Evolutionary conservation across 1,140 invertebrate species (phyloP).

Genomic region (Laodelphax striatellus): DNA sequence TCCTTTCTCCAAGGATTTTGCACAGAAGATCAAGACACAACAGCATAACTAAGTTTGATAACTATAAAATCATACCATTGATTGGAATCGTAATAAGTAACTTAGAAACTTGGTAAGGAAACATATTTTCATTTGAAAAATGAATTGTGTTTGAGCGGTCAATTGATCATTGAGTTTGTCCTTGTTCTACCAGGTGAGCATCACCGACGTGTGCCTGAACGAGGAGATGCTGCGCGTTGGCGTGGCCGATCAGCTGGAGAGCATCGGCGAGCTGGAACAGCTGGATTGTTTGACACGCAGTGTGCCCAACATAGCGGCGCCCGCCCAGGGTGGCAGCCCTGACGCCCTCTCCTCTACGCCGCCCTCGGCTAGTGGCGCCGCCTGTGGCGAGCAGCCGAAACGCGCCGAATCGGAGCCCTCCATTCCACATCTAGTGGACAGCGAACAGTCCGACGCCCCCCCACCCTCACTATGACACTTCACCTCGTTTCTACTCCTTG

Average conservation of each 20-base stretch:
- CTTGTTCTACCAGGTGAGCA: slow-evolving; percentile 23
- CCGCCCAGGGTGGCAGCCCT: no score
- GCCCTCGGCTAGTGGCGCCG: slow-evolving; percentile 4
- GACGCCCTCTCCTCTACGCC: not conserved
- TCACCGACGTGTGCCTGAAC: slow-evolving; percentile 64
- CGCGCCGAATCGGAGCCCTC: slow-evolving; percentile 34
- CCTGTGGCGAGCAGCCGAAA: slow-evolving; percentile 25
- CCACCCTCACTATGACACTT: not conserved
- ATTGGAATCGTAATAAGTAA: no score
- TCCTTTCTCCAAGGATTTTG: no score
- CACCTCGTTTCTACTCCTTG: no score
- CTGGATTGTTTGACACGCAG: slow-evolving; percentile 26
- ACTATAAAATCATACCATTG: no score
- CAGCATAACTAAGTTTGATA: no score
- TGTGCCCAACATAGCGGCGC: slow-evolving; percentile 28
- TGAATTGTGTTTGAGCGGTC: no score
- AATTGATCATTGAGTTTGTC: no score
- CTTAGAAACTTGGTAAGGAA: no score
- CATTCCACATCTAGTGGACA: slow-evolving; percentile 18
- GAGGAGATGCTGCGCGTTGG: slow-evolving; percentile 47
- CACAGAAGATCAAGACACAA: no score
- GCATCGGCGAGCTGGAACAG: slow-evolving; percentile 33
- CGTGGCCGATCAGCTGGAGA: slow-evolving; percentile 31
- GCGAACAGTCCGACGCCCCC: not conserved
- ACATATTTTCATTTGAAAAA: no score